Evolutionary conservation across 2,888 invertebrate genomes (phyloP).

Genomic region (Aleiodes leptofemur): DNA sequence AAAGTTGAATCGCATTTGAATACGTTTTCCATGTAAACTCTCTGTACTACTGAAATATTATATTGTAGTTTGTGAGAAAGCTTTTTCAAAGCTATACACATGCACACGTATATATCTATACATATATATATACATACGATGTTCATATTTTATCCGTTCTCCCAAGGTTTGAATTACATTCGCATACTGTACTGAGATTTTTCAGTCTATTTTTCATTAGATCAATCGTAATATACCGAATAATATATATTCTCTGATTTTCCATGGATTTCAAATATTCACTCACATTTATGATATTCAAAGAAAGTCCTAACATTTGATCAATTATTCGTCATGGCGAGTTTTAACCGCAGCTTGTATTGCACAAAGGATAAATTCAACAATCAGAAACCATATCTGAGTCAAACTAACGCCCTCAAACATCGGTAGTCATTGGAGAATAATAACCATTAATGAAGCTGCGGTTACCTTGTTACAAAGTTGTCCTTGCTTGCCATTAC

Average conservation of each 20-base stretch:
- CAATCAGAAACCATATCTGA: slow-evolving; percentile 13
- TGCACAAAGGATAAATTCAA: slow-evolving; percentile 21
- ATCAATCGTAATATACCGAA: too few relatives aligned
- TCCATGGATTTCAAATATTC: too few relatives aligned
- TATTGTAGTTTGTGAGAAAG: slow-evolving; percentile 13
- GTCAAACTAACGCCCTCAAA: slow-evolving; percentile 9
- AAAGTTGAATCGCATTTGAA: slow-evolving; percentile 11
- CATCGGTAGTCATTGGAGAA: slow-evolving; percentile 31
- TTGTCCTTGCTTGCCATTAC: slow-evolving; percentile 29
- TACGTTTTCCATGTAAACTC: slow-evolving; percentile 26
- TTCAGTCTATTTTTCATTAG: neutral
- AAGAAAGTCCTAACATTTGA: neutral
- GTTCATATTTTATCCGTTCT: slow-evolving; percentile 26
- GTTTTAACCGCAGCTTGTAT: neutral
- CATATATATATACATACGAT: neutral
- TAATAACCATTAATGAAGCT: slow-evolving; percentile 29
- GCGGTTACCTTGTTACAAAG: slow-evolving; percentile 39
- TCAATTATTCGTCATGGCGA: neutral
- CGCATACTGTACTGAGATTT: slow-evolving; percentile 15
- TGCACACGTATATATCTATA: neutral
- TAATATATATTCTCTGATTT: too few relatives aligned
- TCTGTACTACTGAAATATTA: slow-evolving; percentile 17
- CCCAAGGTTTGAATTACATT: slow-evolving; percentile 14
- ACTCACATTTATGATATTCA: too few relatives aligned
- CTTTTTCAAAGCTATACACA: neutral